These are phyloP conservation scores for Pelodytes ibericus DNA, from an alignment of 2,797 vertebrate species.

Conservation along the genomic window DNA sequence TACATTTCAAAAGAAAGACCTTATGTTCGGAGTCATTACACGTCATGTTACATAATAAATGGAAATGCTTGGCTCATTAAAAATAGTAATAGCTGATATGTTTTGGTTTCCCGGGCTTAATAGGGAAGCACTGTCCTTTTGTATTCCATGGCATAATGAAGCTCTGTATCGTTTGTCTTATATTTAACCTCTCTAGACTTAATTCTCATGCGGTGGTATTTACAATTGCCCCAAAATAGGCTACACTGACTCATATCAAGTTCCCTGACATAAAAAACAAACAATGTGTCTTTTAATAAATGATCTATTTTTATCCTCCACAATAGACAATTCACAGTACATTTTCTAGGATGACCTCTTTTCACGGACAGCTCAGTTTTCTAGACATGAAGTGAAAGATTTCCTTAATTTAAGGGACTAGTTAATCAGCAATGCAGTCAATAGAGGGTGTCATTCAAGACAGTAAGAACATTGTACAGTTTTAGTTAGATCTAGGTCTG, in stretches of 20 bases:
- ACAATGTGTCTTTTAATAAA: slow-evolving; percentile 31
- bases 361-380: not conserved
- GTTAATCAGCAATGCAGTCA: too few relatives aligned
- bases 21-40: slow-evolving; percentile 22
- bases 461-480: too few relatives aligned
- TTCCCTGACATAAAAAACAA: slow-evolving; percentile 21
- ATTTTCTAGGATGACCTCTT: not conserved
- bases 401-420: too few relatives aligned
- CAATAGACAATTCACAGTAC: not conserved
- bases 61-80: too few relatives aligned
- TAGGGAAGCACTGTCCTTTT: slow-evolving; percentile 20
- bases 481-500: too few relatives aligned
- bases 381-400: not conserved
- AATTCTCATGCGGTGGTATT: slow-evolving; percentile 28
- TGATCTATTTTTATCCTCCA: not conserved
- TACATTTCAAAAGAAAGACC: slow-evolving; percentile 10
- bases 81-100: slow-evolving; percentile 38
- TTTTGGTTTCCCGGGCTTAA: slow-evolving; percentile 31
- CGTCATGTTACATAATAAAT: slow-evolving; percentile 25
- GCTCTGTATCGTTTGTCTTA: slow-evolving; percentile 33
- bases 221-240: slow-evolving; percentile 38
- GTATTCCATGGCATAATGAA: slow-evolving; percentile 21
- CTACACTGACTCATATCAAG: slow-evolving; percentile 15
- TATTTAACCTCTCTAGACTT: slow-evolving; percentile 31
- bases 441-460: too few relatives aligned